Base-by-base conservation (phyloP, 92 coral and sea anemone species). In the Siderastrea radians region DNA sequence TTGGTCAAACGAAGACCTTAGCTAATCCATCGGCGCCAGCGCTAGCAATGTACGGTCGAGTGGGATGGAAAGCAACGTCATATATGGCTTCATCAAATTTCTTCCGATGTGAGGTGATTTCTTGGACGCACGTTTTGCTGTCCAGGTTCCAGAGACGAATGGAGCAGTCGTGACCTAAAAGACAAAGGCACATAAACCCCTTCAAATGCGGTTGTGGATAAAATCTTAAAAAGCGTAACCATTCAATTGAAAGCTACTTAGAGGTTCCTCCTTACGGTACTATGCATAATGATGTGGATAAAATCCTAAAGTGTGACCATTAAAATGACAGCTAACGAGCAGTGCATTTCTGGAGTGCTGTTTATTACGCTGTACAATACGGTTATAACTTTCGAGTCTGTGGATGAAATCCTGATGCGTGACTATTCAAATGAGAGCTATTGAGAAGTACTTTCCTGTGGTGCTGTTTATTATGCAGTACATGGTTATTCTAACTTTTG, bases 11-110 rank as follows among this genome's bases (percentile, higher is more conserved):
- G 79, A 97, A 97, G 78, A 97, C 98, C 73, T 97, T 97, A 3
- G 98, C 99, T 62, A 97, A 86, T 45, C 99, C 99, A 84, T 97
- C 99, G 62, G 99, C 99, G 72, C 99, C 99, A 49, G 99, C 99
- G 84, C 99, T 97, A 49, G 99, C 98, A 69, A 97, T 97, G 83
- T 94, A 97, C 47, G 99, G 98, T 68, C 95, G 97, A 68, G 85
- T 86, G 13, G 99, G 97, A 66, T 97, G 99, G 87, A 97, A 97
- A 9, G 99, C 98, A 12, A 97, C 99, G 67, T 96, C 99, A 77
- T 97, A 97, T 78, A 97, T 97, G 49, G 98, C 93, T 86, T 97
- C 99, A 72, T 97, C 99, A 84, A 97, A 97, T 90, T 97, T 97
- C 90, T 97, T 97, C 48, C 99, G 93, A 85, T 97, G 99, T 67